Base-by-base conservation (phyloP, 1,140 invertebrate genomes). In the Heliconius congener region DNA sequence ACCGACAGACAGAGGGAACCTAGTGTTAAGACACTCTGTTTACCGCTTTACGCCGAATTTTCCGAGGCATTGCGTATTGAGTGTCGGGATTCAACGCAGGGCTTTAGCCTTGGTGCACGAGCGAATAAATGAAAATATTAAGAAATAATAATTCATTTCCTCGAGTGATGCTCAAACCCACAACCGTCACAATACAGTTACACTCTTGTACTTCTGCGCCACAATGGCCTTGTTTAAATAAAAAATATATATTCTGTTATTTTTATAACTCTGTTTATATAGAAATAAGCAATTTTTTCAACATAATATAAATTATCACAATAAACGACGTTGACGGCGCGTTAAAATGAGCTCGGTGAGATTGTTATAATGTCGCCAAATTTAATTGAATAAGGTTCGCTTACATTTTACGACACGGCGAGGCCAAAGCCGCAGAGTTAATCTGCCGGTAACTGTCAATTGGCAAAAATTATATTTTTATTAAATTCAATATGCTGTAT, bases 381-480 rank as follows among this genome's bases (percentile, higher is more conserved):
- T 94, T 92, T 93, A 94, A 94, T 93, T 91, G 88, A 93, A 94
- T 93, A 92, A 91, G 87, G 90, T 82, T 93, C 91, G 91, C 89
- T 92, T 90, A 94, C 89, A 93, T 91, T 93, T 94, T 91, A 91
- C 86, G 90, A 86, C 85, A 85, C 87, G 85, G 84, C 84, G 85
- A 85, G 85, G 86, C 84, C 85, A 89, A 92, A 94, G 87, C 90
- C 88, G 82, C 86, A 84, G 83, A 86, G 88, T 93, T 93, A 93
- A 93, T 93, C 91, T 91, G 81, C 84, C 81, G 83, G 81, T 90
- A 86, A 93, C 92, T 23, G 92, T 93, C 93, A 94, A 93, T 94
- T 92, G 90, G 86, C 93, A 93, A 94, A 94, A 94, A 92, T 91
- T 90, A 86, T 89, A 89, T 90, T 92, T 87, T 76, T 66, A 57